These are phyloP conservation scores for Cryptocephalus primarius DNA, from an alignment of 2,888 invertebrate species.

Conservation along the genomic window DNA sequence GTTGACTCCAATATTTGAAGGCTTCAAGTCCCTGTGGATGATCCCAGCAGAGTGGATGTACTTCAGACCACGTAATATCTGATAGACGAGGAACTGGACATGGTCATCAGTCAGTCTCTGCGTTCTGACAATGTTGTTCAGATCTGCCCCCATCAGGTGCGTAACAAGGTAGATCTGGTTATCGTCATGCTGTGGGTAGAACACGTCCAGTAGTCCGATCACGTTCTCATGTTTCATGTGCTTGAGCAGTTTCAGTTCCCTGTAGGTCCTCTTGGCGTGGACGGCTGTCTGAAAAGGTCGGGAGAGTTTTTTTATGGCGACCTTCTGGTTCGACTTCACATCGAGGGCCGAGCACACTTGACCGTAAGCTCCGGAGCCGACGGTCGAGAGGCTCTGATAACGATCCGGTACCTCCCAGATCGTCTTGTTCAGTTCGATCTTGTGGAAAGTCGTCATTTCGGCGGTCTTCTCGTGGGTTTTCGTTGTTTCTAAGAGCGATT, in stretches of 20 bases:
- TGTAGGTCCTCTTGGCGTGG: slow-evolving; percentile 95
- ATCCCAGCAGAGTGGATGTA: slow-evolving; percentile 98
- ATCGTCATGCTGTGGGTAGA: slow-evolving; percentile 86
- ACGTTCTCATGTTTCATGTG: slow-evolving; percentile 99
- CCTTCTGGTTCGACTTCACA: slow-evolving; percentile 60
- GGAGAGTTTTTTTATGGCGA: slow-evolving; percentile 97
- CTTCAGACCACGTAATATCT: slow-evolving; percentile 95
- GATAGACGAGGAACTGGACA: slow-evolving; percentile 97
- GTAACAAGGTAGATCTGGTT: slow-evolving; percentile 89
- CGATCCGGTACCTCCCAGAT: slow-evolving; percentile 93
- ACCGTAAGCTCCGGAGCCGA: slow-evolving; percentile 96
- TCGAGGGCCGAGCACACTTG: slow-evolving; percentile 91
- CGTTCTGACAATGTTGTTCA: slow-evolving; percentile 95
- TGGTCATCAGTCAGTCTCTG: slow-evolving; percentile 96
- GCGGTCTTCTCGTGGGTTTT: neutral
- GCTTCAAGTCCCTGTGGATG: slow-evolving; percentile 96
- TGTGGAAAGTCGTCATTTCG: slow-evolving; percentile 68
- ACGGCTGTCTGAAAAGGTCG: slow-evolving; percentile 96
- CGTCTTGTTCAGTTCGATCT: slow-evolving; percentile 91
- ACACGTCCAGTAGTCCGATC: slow-evolving; percentile 83
- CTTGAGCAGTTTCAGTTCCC: slow-evolving; percentile 90
- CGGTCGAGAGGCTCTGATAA: slow-evolving; percentile 84
- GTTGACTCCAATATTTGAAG: slow-evolving; percentile 97
- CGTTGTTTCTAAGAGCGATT: too few relatives aligned
- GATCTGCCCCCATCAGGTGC: slow-evolving; percentile 98